A percentile compares a stretch with the other conserved stretches of the same genome.
Conservation (phyloP, 2,113 vertebrate species). For the Chionis minor region DNA sequence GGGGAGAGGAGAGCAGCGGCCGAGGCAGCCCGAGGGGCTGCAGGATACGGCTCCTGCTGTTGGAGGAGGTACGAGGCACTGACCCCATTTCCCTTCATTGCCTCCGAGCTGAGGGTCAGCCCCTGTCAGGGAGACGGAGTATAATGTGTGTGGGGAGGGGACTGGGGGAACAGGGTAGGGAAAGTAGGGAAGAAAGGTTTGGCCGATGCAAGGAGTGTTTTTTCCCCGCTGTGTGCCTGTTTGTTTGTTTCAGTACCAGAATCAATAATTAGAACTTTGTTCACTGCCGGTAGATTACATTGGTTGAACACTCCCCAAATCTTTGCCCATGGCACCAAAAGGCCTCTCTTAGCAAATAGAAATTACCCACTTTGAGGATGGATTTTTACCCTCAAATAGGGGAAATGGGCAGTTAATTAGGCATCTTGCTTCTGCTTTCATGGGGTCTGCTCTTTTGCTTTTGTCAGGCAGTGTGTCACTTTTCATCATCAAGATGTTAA, state of each 20-base stretch:
- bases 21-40: accelerated
- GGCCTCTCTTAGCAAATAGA: not conserved
- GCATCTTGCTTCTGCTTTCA: not conserved
- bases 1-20: not conserved
- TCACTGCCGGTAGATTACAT: not conserved
- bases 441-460: not conserved
- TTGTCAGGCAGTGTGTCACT: not conserved
- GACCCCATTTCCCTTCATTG: not conserved
- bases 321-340: not conserved
- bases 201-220: not conserved
- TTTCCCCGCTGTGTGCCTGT: not conserved
- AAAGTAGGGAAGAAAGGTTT: not conserved
- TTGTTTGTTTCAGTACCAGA: not conserved
- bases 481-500: not conserved
- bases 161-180: accelerated
- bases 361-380: not conserved
- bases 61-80: not conserved
- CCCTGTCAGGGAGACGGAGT: no score
- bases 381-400: not conserved
- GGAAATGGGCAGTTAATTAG: not conserved
- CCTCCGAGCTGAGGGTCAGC: not conserved
- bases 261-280: not conserved
- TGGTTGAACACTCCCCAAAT: not conserved
- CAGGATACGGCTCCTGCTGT: not conserved
- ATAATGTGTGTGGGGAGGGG: accelerated